Base-by-base conservation (phyloP, 2,113 vertebrate genomes). In the Athene cunicularia region DNA sequence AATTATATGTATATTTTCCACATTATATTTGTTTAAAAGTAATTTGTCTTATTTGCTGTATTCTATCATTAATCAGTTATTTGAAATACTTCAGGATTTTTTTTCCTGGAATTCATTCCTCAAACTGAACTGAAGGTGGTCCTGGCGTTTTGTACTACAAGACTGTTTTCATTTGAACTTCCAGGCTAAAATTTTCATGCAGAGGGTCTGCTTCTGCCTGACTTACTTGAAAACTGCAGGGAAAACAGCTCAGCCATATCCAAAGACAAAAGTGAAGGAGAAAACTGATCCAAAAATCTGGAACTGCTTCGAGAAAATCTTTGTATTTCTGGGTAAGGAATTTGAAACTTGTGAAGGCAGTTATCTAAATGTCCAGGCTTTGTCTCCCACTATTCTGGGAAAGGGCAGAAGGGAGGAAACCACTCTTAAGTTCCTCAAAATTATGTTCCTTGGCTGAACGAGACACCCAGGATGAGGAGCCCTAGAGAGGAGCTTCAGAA, bases 141-240 rank as follows among this genome's bases (percentile, higher is more conserved):
- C 88, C 77, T 92, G 56, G 87, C 80, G 80, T 50, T 62, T 94
- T 58, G 47, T 55, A 18, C 80, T 70, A 47, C 19, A 73, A 82
- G 20, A 60, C 49, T 92, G 79, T 85, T 94, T 95, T 70, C 77
- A 77, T 47, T 90, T 82, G 70, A 92, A 86, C 66, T 79, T 90
- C 5, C 66, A 79, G n/a, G 49, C 17, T 52, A 67, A 92, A 71
- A 72, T 80, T 85, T 95, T 86, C 56, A 59, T 64, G 52, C 79
- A 75, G 37, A 53, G 22, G 28, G 33, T 85, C 37, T 90, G 37
- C 47, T 23, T 86, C 37, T 6, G 4, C 76, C 53, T 86, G 43
- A 56, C 64, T 93, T 27, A 59, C 56, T 75, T 80, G 58, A 81
- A 93, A 92, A 95, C 43, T 55, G 81, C 35, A 75, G 62, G 41